Conservation (phyloP, 2,888 invertebrate species). For the Leptinotarsa tumamoca region DNA sequence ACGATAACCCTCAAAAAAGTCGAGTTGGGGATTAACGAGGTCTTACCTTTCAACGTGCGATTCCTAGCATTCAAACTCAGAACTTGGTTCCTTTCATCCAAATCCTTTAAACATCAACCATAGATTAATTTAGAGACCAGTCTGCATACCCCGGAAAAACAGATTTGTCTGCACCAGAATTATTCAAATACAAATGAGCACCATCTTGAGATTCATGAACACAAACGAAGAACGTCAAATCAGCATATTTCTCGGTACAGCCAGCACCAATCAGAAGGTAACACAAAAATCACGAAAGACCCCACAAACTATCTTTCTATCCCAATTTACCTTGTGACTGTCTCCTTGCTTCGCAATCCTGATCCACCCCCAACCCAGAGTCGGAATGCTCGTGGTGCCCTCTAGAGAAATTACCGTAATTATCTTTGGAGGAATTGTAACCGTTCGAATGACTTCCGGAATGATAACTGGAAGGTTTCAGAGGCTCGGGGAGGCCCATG, state of each 20-base stretch:
- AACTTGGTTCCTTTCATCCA: too few relatives aligned
- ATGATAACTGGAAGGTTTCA: slow-evolving; percentile 49
- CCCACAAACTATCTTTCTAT: slow-evolving; percentile 23
- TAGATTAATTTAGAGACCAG: too few relatives aligned
- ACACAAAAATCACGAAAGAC: slow-evolving; percentile 32
- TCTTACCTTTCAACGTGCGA: too few relatives aligned
- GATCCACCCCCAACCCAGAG: slow-evolving; percentile 81
- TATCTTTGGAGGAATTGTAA: slow-evolving; percentile 46
- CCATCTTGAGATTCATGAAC: neutral
- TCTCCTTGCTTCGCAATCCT: slow-evolving; percentile 73
- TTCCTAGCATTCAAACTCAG: too few relatives aligned
- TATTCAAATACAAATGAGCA: neutral
- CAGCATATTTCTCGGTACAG: neutral
- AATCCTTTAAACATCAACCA: too few relatives aligned
- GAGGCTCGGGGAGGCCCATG: slow-evolving; percentile 49
- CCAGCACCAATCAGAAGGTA: slow-evolving; percentile 24
- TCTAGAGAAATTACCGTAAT: slow-evolving; percentile 44
- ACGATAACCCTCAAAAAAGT: too few relatives aligned
- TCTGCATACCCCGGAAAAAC: neutral
- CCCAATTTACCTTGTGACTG: slow-evolving; percentile 32
- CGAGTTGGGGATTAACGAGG: too few relatives aligned
- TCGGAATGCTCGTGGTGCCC: slow-evolving; percentile 82
- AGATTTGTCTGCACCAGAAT: neutral
- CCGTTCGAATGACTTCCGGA: slow-evolving; percentile 41
- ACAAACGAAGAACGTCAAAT: neutral